Conservation (phyloP, 1,140 invertebrate species). For the Drosophila teissieri region DNA sequence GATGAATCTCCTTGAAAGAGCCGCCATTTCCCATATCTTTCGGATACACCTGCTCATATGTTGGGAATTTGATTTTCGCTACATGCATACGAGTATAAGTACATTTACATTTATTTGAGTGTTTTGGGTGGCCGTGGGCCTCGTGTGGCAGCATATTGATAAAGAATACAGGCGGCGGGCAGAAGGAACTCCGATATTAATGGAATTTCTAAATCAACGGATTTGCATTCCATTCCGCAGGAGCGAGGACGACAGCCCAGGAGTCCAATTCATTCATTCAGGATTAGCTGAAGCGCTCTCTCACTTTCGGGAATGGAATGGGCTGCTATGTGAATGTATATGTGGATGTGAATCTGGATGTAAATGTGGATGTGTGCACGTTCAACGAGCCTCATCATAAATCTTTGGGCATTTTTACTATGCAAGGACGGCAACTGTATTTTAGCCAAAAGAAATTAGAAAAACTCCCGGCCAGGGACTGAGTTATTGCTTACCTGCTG, state of each 20-base stretch:
- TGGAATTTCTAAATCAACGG: conserved; percentile 61
- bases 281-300: conserved; percentile 59
- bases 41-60: background rate
- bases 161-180: conserved; percentile 27
- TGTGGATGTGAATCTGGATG: background rate
- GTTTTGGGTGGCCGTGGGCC: background rate
- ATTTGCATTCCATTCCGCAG: conserved; percentile 53
- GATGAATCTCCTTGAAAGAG: no score
- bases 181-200: conserved; percentile 59
- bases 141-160: conserved; percentile 54
- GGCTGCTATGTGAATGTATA: no score
- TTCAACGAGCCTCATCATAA: conserved; percentile 65
- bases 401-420: conserved; percentile 70
- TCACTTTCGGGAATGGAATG: conserved; percentile 14
- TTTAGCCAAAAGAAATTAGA: conserved; percentile 53
- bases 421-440: conserved; percentile 61
- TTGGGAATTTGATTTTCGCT: conserved; percentile 19
- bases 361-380: conserved; percentile 13
- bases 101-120: conserved; percentile 12
- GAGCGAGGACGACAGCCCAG: conserved; percentile 43
- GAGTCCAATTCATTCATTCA: conserved; percentile 71
- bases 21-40: no score
- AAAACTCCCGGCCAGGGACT: conserved; percentile 47
- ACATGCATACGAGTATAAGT: background rate
- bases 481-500: conserved; percentile 58